Percentiles rank a stretch among this genome's conserved stretches.
phyloP scores from a whole-genome alignment of 2,113 vertebrate species.

The Equus przewalskii region DNA sequence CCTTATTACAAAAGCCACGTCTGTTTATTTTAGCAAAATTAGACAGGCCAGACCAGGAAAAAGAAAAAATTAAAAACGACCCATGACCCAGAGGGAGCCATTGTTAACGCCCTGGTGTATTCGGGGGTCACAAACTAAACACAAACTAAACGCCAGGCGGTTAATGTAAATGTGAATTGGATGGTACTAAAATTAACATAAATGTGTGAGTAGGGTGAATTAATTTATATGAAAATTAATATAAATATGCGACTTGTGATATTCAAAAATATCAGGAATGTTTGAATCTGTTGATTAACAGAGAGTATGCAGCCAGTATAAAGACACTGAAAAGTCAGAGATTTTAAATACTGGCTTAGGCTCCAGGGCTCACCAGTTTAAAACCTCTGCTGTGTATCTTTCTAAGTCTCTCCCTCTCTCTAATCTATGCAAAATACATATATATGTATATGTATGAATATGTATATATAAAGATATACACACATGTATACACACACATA shows the following conservation, averaged over 20 bases:
- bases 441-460: too few relatives aligned
- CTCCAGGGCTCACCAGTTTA: background rate
- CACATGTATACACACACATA: background rate
- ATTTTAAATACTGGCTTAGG: conserved; percentile 25
- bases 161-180: background rate
- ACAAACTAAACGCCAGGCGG: background rate
- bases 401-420: background rate
- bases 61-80: conserved; percentile 64
- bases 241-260: background rate
- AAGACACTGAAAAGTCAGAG: background rate
- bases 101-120: background rate
- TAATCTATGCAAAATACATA: background rate
- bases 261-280: background rate
- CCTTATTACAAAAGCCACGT: conserved; percentile 80
- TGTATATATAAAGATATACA: background rate
- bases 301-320: background rate
- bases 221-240: background rate
- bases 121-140: background rate
- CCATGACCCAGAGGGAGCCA: conserved; percentile 58
- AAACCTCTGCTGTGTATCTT: background rate
- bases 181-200: background rate
- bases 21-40: conserved; percentile 80
- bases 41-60: conserved; percentile 68
- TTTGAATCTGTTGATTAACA: background rate
- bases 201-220: background rate